Evolutionary conservation across 1,140 invertebrate genomes (phyloP).

Genomic region (Diorhabda elongata): DNA sequence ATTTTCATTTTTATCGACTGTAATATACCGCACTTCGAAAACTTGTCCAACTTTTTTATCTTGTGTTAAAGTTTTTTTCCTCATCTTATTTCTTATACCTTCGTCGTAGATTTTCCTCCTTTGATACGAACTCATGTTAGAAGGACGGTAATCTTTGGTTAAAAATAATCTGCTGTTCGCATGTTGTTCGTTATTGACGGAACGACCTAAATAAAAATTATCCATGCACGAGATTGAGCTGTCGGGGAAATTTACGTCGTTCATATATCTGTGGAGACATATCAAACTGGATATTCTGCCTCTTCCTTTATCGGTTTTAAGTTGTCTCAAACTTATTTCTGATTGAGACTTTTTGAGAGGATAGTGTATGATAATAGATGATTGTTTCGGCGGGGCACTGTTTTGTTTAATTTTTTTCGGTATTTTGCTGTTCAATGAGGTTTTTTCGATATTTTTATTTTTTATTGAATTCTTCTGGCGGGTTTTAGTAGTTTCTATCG

Average conservation of each 20-base stretch:
- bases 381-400: not conserved
- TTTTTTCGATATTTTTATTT: too few species aligned
- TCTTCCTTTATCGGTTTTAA: not conserved
- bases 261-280: slow-evolving; percentile 23
- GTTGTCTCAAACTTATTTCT: slow-evolving; percentile 11
- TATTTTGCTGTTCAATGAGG: not conserved
- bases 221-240: slow-evolving; percentile 12
- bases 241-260: slow-evolving; percentile 13
- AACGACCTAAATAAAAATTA: slow-evolving; percentile 17
- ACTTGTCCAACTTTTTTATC: slow-evolving; percentile 22
- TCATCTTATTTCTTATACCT: slow-evolving; percentile 27
- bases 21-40: slow-evolving; percentile 27
- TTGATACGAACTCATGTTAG: slow-evolving; percentile 27
- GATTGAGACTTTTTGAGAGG: slow-evolving; percentile 11
- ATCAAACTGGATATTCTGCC: slow-evolving; percentile 10
- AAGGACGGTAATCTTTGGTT: slow-evolving; percentile 27
- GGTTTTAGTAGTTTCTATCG: too few species aligned
- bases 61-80: slow-evolving; percentile 19
- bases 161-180: slow-evolving; percentile 24
- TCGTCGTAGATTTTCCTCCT: slow-evolving; percentile 31
- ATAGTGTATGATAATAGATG: not conserved
- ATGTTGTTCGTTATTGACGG: not conserved
- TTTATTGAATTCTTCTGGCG: too few species aligned
- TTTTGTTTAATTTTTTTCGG: not conserved
- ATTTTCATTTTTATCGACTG: slow-evolving; percentile 8